A percentile compares a stretch with the other conserved stretches of the same genome.
These are phyloP conservation scores for Bugula neritina DNA, from an alignment of 2,888 invertebrate species.

Conservation along the genomic window DNA sequence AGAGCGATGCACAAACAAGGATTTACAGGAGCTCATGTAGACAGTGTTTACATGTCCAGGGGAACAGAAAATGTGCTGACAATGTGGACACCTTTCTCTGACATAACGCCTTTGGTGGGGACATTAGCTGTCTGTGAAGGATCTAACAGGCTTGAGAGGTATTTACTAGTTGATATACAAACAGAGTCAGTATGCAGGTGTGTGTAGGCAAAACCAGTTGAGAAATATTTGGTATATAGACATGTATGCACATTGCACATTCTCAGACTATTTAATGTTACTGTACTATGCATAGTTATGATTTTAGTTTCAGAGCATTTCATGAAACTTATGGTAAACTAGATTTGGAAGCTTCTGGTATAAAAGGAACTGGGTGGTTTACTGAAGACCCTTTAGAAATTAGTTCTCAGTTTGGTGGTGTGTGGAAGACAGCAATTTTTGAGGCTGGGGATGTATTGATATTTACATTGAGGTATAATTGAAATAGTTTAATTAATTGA, in stretches of 20 bases:
- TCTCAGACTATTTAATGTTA: too few species aligned
- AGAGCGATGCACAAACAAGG: constrained; percentile 40
- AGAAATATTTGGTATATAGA: too few species aligned
- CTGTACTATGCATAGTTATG: too few species aligned
- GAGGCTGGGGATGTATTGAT: constrained; percentile 44
- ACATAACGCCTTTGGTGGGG: constrained; percentile 39
- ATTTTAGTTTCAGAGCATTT: constrained; percentile 34
- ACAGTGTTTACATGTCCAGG: constrained; percentile 44
- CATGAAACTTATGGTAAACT: constrained; percentile 39
- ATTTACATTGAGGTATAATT: constrained; percentile 40
- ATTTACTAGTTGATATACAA: too few species aligned
- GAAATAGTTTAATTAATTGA: background rate
- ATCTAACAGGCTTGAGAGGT: constrained; percentile 38
- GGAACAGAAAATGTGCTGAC: constrained; percentile 40
- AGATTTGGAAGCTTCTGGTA: constrained; percentile 35
- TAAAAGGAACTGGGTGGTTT: constrained; percentile 45
- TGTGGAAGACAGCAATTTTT: constrained; percentile 45
- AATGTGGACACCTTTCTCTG: constrained; percentile 46
- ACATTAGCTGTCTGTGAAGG: constrained; percentile 43
- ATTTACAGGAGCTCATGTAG: constrained; percentile 45
- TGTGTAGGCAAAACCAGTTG: too few species aligned
- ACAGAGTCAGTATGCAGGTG: too few species aligned
- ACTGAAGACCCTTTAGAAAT: constrained; percentile 44
- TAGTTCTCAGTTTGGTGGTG: constrained; percentile 41
- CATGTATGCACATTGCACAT: too few species aligned